Evolutionary conservation across 2,113 vertebrate species (phyloP).

Genomic region (Cyprinodon brontotheroides): DNA sequence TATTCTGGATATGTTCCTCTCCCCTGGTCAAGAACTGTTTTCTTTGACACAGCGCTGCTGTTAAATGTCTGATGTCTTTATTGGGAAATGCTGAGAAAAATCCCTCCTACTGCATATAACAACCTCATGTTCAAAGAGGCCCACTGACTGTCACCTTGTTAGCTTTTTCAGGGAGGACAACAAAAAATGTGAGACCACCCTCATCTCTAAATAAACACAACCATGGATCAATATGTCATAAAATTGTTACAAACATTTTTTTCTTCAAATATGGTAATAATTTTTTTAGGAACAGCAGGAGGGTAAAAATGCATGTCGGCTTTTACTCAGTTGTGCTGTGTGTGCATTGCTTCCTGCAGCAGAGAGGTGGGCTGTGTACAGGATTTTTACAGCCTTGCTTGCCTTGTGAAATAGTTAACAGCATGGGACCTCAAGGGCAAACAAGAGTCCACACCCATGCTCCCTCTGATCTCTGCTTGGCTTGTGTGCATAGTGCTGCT

Average conservation of each 20-base stretch:
- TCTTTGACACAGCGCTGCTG: slow-evolving; percentile 16
- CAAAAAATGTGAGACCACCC: slow-evolving; percentile 49
- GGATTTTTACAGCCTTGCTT: slow-evolving; percentile 1
- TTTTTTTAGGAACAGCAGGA: slow-evolving; percentile 31
- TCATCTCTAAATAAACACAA: slow-evolving; percentile 39
- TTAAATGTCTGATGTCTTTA: slow-evolving; percentile 12
- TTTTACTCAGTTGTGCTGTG: slow-evolving; percentile 57
- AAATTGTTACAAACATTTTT: slow-evolving; percentile 4
- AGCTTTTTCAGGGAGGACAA: slow-evolving; percentile 38
- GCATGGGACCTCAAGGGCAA: neutral
- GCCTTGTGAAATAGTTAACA: slow-evolving; percentile 12
- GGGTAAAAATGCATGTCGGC: slow-evolving; percentile 55
- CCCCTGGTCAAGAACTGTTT: slow-evolving; percentile 9
- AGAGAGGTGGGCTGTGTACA: slow-evolving; percentile 8
- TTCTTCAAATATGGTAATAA: slow-evolving; percentile 34
- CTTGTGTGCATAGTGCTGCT: neutral
- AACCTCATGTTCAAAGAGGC: slow-evolving; percentile 11
- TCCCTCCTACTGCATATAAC: neutral
- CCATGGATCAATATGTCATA: slow-evolving; percentile 24
- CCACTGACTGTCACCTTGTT: slow-evolving; percentile 24
- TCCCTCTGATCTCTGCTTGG: neutral
- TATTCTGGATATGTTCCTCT: slow-evolving; percentile 11
- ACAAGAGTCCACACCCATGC: neutral
- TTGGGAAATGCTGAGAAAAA: slow-evolving; percentile 30
- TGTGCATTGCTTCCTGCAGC: slow-evolving; percentile 39